phyloP scores from a whole-genome alignment of 2,888 invertebrate genomes.

The Coremacera marginata region DNA sequence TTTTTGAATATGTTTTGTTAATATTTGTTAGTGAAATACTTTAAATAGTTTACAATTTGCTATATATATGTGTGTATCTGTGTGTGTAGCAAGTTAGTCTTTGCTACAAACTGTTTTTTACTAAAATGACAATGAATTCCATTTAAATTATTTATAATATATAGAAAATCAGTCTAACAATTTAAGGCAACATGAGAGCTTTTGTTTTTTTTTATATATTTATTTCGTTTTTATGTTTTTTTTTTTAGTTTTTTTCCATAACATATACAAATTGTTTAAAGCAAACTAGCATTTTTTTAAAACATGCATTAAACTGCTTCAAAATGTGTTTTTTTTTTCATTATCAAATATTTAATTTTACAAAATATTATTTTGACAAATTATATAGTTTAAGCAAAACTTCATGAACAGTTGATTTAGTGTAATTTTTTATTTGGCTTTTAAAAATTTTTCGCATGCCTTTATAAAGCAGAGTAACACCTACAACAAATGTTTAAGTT shows the following conservation, averaged over 20 bases:
- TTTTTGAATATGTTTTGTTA: slow-evolving; percentile 16
- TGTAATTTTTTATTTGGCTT: too few species aligned
- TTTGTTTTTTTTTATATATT: slow-evolving; percentile 57
- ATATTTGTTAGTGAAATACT: slow-evolving; percentile 23
- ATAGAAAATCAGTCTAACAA: slow-evolving; percentile 77
- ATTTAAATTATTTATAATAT: slow-evolving; percentile 36
- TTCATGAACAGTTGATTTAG: too few species aligned
- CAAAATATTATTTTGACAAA: too few species aligned
- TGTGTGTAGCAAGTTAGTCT: slow-evolving; percentile 30
- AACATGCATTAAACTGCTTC: too few species aligned
- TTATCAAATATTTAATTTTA: background rate
- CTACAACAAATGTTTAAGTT: too few species aligned
- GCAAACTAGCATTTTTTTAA: background rate
- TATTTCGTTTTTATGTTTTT: slow-evolving; percentile 33
- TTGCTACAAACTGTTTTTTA: slow-evolving; percentile 48
- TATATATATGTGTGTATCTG: slow-evolving; percentile 35
- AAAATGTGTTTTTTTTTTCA: background rate
- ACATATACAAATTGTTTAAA: background rate
- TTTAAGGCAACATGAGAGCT: slow-evolving; percentile 77
- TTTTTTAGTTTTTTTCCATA: slow-evolving; percentile 15
- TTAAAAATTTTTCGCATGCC: too few species aligned
- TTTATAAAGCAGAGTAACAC: too few species aligned
- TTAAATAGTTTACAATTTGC: slow-evolving; percentile 32
- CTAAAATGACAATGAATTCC: slow-evolving; percentile 52
- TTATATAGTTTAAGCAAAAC: too few species aligned